Conservation (phyloP, 1,140 invertebrate genomes). For the Colletes latitarsis region DNA sequence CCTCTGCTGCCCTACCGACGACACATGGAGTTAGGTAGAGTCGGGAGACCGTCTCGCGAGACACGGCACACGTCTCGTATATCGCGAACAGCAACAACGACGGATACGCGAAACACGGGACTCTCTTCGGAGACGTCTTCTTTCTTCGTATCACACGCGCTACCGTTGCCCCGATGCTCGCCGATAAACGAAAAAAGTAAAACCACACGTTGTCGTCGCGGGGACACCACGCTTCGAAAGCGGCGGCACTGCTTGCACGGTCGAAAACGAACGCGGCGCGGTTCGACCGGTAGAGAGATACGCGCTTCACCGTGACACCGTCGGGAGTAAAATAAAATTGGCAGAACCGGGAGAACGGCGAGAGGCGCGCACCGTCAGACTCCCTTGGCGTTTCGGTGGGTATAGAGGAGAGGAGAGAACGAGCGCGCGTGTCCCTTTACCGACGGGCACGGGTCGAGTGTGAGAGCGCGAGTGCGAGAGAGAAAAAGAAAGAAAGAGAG, state of each 20-base stretch:
- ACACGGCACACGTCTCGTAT: conserved; percentile 59
- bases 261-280: neutral
- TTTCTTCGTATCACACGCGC: neutral
- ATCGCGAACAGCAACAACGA: conserved; percentile 33
- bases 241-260: neutral
- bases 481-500: conserved; percentile 37
- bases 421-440: conserved; percentile 66
- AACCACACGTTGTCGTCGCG: too few relatives aligned
- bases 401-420: conserved; percentile 59
- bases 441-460: conserved; percentile 59
- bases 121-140: too few relatives aligned
- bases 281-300: conserved; percentile 34
- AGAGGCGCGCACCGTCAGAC: conserved; percentile 59
- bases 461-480: conserved; percentile 34
- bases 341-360: conserved; percentile 57
- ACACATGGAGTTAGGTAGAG: conserved; percentile 56
- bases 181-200: neutral
- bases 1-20: conserved; percentile 58
- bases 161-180: neutral
- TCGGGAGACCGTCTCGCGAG: conserved; percentile 53
- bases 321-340: conserved; percentile 53
- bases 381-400: conserved; percentile 64
- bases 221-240: neutral
- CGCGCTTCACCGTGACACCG: conserved; percentile 47
- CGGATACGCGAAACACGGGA: neutral